phyloP scores from a whole-genome alignment of 2,888 invertebrate genomes.

The Syrista parreyssii region DNA sequence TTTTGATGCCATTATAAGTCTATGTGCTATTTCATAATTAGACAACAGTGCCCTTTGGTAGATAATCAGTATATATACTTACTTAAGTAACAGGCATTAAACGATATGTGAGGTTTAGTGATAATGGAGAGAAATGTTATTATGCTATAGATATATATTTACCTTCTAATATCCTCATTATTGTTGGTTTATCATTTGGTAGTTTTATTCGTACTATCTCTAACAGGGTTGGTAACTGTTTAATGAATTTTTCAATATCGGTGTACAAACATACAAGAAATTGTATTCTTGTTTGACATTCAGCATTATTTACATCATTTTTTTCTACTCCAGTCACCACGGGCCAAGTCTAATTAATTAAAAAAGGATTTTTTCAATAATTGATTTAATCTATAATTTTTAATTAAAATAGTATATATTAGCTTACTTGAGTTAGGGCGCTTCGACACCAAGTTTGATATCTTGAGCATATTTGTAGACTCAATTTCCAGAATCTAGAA shows the following conservation, averaged over 20 bases:
- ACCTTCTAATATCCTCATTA: conserved; percentile 52
- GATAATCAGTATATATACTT: too few species aligned
- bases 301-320: conserved; percentile 38
- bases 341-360: conserved; percentile 44
- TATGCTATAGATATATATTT: conserved; percentile 7
- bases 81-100: too few species aligned
- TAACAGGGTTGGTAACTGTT: conserved; percentile 52
- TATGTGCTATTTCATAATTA: too few species aligned
- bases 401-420: conserved; percentile 8
- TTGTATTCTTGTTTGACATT: conserved; percentile 29
- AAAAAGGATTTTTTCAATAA: conserved; percentile 6
- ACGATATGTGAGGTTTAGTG: too few species aligned
- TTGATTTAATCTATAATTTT: background rate
- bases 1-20: too few species aligned
- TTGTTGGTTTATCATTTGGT: conserved; percentile 31
- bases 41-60: too few species aligned
- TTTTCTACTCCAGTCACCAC: conserved; percentile 41
- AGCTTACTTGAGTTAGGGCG: conserved; percentile 47
- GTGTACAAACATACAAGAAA: conserved; percentile 64
- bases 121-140: background rate
- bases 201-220: conserved; percentile 47
- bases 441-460: conserved; percentile 79
- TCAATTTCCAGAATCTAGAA: conserved; percentile 87
- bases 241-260: conserved; percentile 61
- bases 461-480: conserved; percentile 84